Base-by-base conservation (phyloP, 2,113 vertebrate genomes). In the Xiphophorus hellerii region DNA sequence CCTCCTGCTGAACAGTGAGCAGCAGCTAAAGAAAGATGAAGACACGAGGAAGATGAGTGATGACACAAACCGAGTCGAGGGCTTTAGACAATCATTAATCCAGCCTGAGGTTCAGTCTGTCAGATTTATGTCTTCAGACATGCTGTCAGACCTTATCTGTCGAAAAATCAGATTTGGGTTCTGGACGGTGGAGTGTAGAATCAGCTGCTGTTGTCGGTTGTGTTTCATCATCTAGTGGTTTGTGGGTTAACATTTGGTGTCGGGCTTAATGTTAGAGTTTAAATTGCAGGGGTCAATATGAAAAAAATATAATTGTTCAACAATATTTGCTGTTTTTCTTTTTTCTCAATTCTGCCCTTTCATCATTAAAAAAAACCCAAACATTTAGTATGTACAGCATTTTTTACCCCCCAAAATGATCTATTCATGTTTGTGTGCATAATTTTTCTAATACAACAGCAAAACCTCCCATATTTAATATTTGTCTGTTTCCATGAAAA, bases 51-150 rank as follows among this genome's bases (percentile, higher is more conserved):
- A n/a, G 51, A 67, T 72, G 65, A 67, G 58, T 3, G 15, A 54
- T 67, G 58, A n/a, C 66, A 63, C 61, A 65, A 42, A 69, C 42
- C 20, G 64, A 71, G 29, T 72, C 4, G 17, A 71, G 62, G 9
- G 28, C 35, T 72, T 77, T 33, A 42, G 48, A 35, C 61, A 25
- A 75, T 44, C 64, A 30, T 61, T 67, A 66, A 42, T 29, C 44
- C 48, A 68, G 61, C n/a, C 11, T 2, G 3, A 35, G 76, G 42
- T 71, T 66, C 28, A 27, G 51, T 51, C 51, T 66, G 33, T 66
- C 62, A 61, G 35, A 66, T 39, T 25, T 66, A 31, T 69, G 10
- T 60, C 68, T 71, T 65, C 3, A 13, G 28, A 69, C 30, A n/a
- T 67, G 62, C 20, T 35, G 69, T 8, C 42, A 0, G 39, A 62